Evolutionary conservation across 2,797 vertebrate genomes (phyloP), one percentile per base, ranked within the genome.

Genomic region (Hoplostethus atlanticus): DNA sequence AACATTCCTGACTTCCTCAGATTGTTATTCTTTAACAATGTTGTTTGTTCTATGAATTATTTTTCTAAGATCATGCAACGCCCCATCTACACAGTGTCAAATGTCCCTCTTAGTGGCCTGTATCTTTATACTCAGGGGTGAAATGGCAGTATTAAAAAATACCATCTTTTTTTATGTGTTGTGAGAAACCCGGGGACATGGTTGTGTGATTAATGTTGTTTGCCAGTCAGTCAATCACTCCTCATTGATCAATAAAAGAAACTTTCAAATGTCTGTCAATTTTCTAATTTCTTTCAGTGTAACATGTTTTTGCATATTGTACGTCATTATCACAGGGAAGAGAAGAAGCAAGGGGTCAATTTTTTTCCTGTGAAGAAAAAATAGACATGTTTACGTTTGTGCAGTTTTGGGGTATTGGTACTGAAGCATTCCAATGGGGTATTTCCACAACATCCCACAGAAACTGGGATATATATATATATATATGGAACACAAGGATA

Each of bases 61-160:
- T 79, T 80, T 77, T 87, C 21, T 69, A 71, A 77, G 53, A 70
- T 64, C 51, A 36, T 68, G 44, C 15, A 52, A 54, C n/a, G 15
- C 73, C 42, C 46, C 11, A 6, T 75, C 50, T 44, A 7, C 69
- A 48, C 10, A 52, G 42, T 75, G 48, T 84, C 58, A 68, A 50
- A 71, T 42, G 30, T 71, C 42, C 64, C 25, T 71, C 38, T 52
- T 71, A 75, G 69, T 81, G 57, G 53, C 64, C 78, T 84, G 40
- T 72, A 74, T 79, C 62, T 21, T 52, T 60, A 30, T 46, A 79
- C 89, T 90, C 86, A 84, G 90, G 87, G 73, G 58, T 68, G 64
- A 57, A 81, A 75, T 31, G 36, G 46, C 36, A 12, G 42, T 60
- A 17, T 50, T 9, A 54, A 13, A 16, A 73, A 52, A 13, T 58